These are phyloP conservation scores for Cynopterus sphinx DNA, from an alignment of 2,797 vertebrate genomes.

Conservation along the genomic window DNA sequence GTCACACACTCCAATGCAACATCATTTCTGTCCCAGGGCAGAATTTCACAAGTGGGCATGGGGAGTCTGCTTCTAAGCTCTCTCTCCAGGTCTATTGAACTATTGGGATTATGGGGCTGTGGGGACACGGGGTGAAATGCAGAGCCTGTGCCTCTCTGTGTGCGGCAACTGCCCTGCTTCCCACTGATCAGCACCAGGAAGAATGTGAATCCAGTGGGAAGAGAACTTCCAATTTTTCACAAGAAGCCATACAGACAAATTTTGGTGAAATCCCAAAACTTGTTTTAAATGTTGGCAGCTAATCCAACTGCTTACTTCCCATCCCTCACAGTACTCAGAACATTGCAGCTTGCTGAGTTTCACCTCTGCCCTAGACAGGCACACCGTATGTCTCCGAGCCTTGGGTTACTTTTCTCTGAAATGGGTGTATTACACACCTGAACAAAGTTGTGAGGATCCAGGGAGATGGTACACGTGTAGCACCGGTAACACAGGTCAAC, in stretches of 20 bases:
- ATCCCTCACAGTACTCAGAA: neutral
- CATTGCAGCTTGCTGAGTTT: neutral
- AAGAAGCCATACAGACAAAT: neutral
- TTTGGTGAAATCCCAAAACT: neutral
- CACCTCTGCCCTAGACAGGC: neutral
- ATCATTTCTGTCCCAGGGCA: neutral
- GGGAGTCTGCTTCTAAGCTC: neutral
- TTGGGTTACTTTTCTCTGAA: neutral
- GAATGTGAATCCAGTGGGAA: neutral
- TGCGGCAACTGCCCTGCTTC: no score
- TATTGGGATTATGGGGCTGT: neutral
- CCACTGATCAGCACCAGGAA: neutral
- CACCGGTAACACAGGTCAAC: neutral
- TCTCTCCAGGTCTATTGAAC: neutral
- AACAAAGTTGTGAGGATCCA: no score
- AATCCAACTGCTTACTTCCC: neutral
- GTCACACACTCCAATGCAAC: neutral
- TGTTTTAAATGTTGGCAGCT: neutral
- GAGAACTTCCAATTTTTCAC: neutral
- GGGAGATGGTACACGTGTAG: rapidly evolving
- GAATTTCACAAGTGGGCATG: neutral
- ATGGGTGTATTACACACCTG: neutral
- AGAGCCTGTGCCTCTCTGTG: neutral
- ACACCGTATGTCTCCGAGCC: neutral
- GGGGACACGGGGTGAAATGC: no score